These are phyloP conservation scores for Neria commutata DNA, from an alignment of 2,888 invertebrate genomes.

Conservation along the genomic window DNA sequence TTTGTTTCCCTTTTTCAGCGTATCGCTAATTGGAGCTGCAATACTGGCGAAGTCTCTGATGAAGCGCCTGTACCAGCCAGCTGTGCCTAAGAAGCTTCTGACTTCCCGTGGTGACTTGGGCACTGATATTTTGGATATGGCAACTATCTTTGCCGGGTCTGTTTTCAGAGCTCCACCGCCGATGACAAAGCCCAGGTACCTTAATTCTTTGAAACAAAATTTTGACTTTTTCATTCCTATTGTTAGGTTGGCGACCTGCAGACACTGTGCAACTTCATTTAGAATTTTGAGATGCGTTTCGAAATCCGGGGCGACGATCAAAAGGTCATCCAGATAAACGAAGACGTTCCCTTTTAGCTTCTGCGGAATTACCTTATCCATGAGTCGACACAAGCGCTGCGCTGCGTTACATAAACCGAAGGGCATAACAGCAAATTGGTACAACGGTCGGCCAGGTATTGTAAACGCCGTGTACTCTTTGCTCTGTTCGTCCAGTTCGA, in stretches of 20 bases:
- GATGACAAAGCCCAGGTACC: slow-evolving; percentile 16
- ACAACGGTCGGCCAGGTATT: background rate
- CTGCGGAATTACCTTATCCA: slow-evolving; percentile 19
- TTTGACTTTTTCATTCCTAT: slow-evolving; percentile 15
- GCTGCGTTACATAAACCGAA: slow-evolving; percentile 14
- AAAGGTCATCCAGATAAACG: background rate
- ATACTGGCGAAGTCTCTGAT: slow-evolving; percentile 20
- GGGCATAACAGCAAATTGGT: slow-evolving; percentile 15
- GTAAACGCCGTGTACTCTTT: background rate
- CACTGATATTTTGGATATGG: slow-evolving; percentile 8
- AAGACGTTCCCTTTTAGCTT: background rate
- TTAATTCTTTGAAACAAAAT: slow-evolving; percentile 18
- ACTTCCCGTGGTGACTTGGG: slow-evolving; percentile 22
- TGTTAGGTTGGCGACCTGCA: slow-evolving; percentile 11
- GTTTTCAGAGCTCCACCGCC: slow-evolving; percentile 4
- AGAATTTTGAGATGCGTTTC: slow-evolving; percentile 4
- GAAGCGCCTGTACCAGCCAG: slow-evolving; percentile 29
- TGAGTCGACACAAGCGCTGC: slow-evolving; percentile 24
- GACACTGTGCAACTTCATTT: slow-evolving; percentile 4
- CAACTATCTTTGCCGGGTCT: slow-evolving; percentile 12
- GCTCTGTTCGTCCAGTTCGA: slow-evolving; percentile 12
- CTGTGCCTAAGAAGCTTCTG: slow-evolving; percentile 28
- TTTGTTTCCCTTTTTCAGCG: background rate
- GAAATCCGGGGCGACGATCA: background rate
- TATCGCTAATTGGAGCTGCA: slow-evolving; percentile 11